phyloP scores from a whole-genome alignment of 2,888 invertebrate genomes.

The Calliopum simillimum region DNA sequence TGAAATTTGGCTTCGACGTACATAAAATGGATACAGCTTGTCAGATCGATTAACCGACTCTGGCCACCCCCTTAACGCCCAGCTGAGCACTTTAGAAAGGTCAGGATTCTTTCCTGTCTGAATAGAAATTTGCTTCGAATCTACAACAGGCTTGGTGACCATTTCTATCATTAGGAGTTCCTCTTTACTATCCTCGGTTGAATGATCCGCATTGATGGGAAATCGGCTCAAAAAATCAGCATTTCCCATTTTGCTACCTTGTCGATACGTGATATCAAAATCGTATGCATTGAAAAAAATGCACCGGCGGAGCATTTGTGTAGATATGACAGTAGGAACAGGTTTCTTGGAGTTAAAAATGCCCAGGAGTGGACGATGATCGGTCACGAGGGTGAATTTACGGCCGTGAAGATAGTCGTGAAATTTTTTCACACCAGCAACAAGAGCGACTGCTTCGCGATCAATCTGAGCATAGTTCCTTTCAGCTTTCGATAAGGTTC shows the following conservation, averaged over 20 bases:
- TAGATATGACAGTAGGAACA: constrained; percentile 28
- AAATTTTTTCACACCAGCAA: constrained; percentile 42
- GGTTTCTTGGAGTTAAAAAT: constrained; percentile 44
- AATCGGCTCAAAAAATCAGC: too few species aligned
- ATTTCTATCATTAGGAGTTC: too few species aligned
- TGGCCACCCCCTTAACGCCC: constrained; percentile 21
- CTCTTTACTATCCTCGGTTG: too few species aligned
- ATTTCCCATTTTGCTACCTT: constrained; percentile 31
- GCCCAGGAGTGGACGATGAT: constrained; percentile 38
- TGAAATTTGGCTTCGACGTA: constrained; percentile 14
- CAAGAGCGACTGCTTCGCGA: constrained; percentile 38
- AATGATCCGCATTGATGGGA: too few species aligned
- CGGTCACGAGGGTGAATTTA: constrained; percentile 37
- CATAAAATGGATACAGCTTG: neutral
- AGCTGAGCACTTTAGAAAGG: constrained; percentile 28
- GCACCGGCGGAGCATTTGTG: constrained; percentile 33
- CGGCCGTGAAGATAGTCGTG: constrained; percentile 41
- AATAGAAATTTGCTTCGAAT: constrained; percentile 26
- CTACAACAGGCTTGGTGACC: constrained; percentile 25
- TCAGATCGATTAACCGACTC: constrained; percentile 24
- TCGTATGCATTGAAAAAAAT: constrained; percentile 34
- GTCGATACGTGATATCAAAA: constrained; percentile 24
- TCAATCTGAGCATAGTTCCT: constrained; percentile 39
- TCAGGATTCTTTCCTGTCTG: constrained; percentile 24
- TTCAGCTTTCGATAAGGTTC: constrained; percentile 30